phyloP scores from a whole-genome alignment of 2,888 invertebrate genomes.

The Gordius sp. region DNA sequence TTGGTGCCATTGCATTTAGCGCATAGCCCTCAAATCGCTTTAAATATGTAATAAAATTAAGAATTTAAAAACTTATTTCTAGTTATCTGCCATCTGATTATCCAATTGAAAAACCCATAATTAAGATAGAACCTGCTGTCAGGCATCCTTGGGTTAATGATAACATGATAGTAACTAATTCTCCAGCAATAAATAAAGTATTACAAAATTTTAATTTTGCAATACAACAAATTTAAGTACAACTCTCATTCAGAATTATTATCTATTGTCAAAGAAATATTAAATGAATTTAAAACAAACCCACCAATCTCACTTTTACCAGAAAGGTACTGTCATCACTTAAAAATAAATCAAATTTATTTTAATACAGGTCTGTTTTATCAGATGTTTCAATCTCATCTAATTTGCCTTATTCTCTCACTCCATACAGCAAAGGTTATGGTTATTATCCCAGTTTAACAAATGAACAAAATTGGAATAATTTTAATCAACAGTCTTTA shows the following conservation, averaged over 20 bases:
- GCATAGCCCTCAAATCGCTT: background rate
- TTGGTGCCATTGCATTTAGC: background rate
- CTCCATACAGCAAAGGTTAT: background rate
- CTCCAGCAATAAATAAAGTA: background rate
- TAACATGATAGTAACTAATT: background rate
- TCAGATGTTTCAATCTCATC: background rate
- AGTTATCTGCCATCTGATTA: background rate
- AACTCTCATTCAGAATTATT: background rate
- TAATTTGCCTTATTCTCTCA: background rate
- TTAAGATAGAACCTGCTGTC: background rate
- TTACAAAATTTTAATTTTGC: background rate
- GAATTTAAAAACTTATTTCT: background rate
- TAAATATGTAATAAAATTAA: conserved; percentile 4
- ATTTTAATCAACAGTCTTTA: no score
- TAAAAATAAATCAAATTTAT: background rate
- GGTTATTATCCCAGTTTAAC: background rate
- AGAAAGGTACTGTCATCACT: background rate
- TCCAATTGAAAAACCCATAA: conserved; percentile 5
- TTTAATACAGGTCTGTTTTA: no score
- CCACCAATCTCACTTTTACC: background rate
- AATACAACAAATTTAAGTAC: conserved; percentile 9
- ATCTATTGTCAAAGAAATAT: background rate
- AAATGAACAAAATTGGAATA: conserved; percentile 1
- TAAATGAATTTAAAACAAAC: background rate
- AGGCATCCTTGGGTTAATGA: conserved; percentile 11